These are phyloP conservation scores for Siniperca chuatsi DNA, from an alignment of 2,113 vertebrate genomes.

Conservation along the genomic window DNA sequence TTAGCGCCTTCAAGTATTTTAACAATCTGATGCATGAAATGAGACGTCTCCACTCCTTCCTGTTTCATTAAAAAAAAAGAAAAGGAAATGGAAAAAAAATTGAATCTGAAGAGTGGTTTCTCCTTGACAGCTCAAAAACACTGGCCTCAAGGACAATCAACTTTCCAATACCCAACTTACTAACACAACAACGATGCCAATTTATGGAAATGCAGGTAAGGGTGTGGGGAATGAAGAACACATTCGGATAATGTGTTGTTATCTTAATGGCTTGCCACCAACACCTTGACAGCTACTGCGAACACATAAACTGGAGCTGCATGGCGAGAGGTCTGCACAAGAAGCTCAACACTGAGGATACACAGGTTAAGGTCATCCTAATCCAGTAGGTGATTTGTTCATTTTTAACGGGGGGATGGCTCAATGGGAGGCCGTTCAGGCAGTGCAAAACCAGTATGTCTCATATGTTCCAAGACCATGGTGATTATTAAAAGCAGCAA, in stretches of 20 bases:
- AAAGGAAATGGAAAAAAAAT: not conserved
- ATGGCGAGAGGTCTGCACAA: not conserved
- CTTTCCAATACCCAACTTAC: constrained; percentile 48
- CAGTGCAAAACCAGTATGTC: too few relatives aligned
- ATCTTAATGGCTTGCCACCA: constrained; percentile 45
- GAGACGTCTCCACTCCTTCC: constrained; percentile 20
- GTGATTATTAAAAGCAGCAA: too few relatives aligned
- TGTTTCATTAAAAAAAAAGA: constrained; percentile 27
- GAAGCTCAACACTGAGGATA: not conserved
- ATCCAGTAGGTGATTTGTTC: too few relatives aligned
- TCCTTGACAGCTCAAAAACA: constrained; percentile 67
- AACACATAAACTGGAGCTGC: not conserved
- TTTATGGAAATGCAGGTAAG: constrained; percentile 71
- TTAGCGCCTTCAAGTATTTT: constrained; percentile 35
- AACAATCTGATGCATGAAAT: constrained; percentile 52
- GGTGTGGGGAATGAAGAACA: constrained; percentile 39
- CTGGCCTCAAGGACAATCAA: constrained; percentile 66
- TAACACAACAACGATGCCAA: constrained; percentile 59
- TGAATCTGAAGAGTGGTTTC: constrained; percentile 41
- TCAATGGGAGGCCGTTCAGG: too few relatives aligned
- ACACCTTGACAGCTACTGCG: constrained; percentile 26
- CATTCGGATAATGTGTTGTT: constrained; percentile 57
- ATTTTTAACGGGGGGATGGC: too few relatives aligned
- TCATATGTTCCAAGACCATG: too few relatives aligned
- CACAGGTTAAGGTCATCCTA: not conserved